These are phyloP conservation scores for Cantharis rustica DNA, from an alignment of 2,888 invertebrate species.

Conservation along the genomic window DNA sequence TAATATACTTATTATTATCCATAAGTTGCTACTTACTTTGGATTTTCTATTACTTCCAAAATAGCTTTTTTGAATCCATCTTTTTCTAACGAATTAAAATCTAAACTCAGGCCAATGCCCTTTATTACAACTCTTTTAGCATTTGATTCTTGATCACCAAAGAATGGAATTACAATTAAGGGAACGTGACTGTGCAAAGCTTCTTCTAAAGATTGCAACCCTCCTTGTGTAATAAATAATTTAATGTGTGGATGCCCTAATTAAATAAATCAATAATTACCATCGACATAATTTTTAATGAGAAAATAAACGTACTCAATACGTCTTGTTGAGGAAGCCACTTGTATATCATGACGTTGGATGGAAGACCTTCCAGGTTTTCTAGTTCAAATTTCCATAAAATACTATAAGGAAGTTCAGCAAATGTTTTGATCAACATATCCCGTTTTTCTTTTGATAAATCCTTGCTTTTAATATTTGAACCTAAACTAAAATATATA, in stretches of 20 bases:
- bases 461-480: conserved; percentile 1
- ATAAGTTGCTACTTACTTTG: not conserved
- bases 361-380: conserved; percentile 42
- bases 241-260: not conserved
- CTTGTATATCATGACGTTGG: conserved; percentile 52
- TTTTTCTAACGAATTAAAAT: not conserved
- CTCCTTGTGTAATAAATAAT: conserved; percentile 19
- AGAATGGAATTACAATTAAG: not conserved
- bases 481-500: conserved; percentile 13
- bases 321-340: conserved; percentile 56
- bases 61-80: not conserved
- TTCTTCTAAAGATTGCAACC: not conserved
- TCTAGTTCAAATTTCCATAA: conserved; percentile 56
- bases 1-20: not conserved
- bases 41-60: not conserved
- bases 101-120: not conserved
- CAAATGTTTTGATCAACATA: conserved; percentile 48
- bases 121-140: not conserved
- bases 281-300: no score
- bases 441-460: conserved; percentile 39
- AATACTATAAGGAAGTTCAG: conserved; percentile 52
- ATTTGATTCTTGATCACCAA: not conserved
- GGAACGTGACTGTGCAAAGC: not conserved
- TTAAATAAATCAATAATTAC: no score
- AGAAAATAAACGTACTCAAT: conserved; percentile 42